phyloP scores from a whole-genome alignment of 2,797 vertebrate genomes.

The Gymnocypris eckloni region DNA sequence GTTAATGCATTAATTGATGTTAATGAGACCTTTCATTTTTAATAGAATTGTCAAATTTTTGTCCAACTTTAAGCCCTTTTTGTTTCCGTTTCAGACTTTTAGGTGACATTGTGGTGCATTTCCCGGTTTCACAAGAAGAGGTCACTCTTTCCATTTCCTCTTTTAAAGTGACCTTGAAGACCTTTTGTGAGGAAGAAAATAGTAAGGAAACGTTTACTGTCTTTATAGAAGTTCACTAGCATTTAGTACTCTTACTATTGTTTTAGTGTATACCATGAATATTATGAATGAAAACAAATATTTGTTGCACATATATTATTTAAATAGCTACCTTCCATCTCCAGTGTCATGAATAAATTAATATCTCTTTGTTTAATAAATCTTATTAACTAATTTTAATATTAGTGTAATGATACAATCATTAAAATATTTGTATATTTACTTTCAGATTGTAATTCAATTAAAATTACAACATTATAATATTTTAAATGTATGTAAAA shows the following conservation, averaged over 20 bases:
- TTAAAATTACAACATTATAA: no score
- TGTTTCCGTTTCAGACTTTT: slow-evolving; percentile 80
- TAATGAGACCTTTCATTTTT: background rate
- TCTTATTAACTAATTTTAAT: background rate
- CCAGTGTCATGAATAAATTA: background rate
- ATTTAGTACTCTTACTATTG: background rate
- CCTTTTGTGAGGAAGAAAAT: slow-evolving; percentile 77
- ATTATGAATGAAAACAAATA: background rate
- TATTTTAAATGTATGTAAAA: no score
- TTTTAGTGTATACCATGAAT: background rate
- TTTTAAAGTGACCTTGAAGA: slow-evolving; percentile 84
- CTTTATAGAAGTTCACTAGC: background rate
- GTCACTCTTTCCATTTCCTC: slow-evolving; percentile 86
- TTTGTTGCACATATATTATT: background rate
- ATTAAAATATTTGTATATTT: background rate
- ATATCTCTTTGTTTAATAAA: background rate
- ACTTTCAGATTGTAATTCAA: no score
- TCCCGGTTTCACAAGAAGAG: slow-evolving; percentile 90
- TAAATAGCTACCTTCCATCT: background rate
- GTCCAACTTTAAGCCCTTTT: background rate
- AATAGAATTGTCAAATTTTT: background rate
- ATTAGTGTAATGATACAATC: background rate
- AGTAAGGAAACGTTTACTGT: slow-evolving; percentile 70
- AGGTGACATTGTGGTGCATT: slow-evolving; percentile 85
- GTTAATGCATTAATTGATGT: background rate